These are phyloP conservation scores for Apamea monoglypha DNA, from an alignment of 2,888 invertebrate species.

Conservation along the genomic window DNA sequence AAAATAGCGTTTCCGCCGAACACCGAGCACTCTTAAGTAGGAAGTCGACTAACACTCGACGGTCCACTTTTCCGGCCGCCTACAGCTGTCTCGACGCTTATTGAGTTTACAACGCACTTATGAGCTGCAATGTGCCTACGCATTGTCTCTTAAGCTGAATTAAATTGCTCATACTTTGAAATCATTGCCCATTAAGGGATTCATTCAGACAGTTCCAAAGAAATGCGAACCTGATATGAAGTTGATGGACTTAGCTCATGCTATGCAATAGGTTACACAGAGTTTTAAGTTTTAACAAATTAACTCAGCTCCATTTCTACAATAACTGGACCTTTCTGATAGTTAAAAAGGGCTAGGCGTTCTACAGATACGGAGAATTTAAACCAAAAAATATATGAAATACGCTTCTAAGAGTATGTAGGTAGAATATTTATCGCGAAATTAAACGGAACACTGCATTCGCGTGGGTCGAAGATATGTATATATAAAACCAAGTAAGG, in stretches of 20 bases:
- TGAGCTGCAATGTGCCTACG: slow-evolving; percentile 86
- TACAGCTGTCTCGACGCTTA: slow-evolving; percentile 87
- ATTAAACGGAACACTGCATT: slow-evolving; percentile 68
- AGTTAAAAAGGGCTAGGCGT: background rate
- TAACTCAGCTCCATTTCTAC: background rate
- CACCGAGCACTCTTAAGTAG: slow-evolving; percentile 86
- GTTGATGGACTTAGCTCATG: slow-evolving; percentile 29
- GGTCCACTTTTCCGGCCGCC: slow-evolving; percentile 88
- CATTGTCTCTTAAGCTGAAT: slow-evolving; percentile 86
- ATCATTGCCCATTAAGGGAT: slow-evolving; percentile 78
- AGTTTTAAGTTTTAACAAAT: background rate
- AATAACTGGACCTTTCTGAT: background rate
- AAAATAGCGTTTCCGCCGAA: slow-evolving; percentile 89
- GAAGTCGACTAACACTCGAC: slow-evolving; percentile 86
- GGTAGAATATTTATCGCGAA: slow-evolving; percentile 64
- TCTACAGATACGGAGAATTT: background rate
- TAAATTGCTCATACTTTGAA: slow-evolving; percentile 87
- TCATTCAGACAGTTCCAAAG: slow-evolving; percentile 67
- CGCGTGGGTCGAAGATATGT: slow-evolving; percentile 69
- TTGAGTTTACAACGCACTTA: slow-evolving; percentile 89
- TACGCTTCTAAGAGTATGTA: slow-evolving; percentile 59
- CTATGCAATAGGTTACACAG: slow-evolving; percentile 11
- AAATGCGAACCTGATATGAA: slow-evolving; percentile 46
- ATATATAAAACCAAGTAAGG: slow-evolving; percentile 66
- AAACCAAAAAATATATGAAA: slow-evolving; percentile 23